A percentile compares a stretch with the other conserved stretches of the same genome.
These are phyloP conservation scores for Agrochola circellaris DNA, from an alignment of 2,888 invertebrate species.

Conservation along the genomic window DNA sequence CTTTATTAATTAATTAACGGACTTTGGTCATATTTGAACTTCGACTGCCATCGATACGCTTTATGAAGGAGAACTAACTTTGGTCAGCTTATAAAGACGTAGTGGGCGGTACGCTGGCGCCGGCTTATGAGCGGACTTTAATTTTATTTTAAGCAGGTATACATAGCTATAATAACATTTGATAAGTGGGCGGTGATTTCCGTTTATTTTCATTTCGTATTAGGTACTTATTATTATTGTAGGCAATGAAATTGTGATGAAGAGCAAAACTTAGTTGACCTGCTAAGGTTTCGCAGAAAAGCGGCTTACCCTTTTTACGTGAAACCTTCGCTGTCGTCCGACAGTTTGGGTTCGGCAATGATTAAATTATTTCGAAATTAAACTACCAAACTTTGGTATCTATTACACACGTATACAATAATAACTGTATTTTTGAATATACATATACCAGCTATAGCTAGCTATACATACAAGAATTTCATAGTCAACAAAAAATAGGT, in stretches of 20 bases:
- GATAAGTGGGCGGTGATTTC: constrained; percentile 43
- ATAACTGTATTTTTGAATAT: neutral
- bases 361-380: constrained; percentile 27
- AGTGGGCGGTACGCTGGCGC: constrained; percentile 53
- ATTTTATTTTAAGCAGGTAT: constrained; percentile 4
- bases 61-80: constrained; percentile 9
- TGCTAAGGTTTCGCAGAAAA: constrained; percentile 51
- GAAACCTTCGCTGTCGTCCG: constrained; percentile 27
- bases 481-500: constrained; percentile 1
- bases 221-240: neutral
- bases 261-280: constrained; percentile 27
- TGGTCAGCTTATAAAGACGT: constrained; percentile 20
- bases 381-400: neutral
- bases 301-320: constrained; percentile 47
- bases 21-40: neutral
- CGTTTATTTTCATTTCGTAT: constrained; percentile 9
- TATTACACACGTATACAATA: neutral
- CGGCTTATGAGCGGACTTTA: constrained; percentile 23
- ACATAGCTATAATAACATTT: constrained; percentile 4
- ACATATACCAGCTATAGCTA: neutral
- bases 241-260: constrained; percentile 35
- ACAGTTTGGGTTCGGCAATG: constrained; percentile 14
- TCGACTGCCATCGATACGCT: neutral
- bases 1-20: neutral
- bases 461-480: neutral